phyloP scores from a whole-genome alignment of 1,140 invertebrate species.

The Brachionus plicatilis region DNA sequence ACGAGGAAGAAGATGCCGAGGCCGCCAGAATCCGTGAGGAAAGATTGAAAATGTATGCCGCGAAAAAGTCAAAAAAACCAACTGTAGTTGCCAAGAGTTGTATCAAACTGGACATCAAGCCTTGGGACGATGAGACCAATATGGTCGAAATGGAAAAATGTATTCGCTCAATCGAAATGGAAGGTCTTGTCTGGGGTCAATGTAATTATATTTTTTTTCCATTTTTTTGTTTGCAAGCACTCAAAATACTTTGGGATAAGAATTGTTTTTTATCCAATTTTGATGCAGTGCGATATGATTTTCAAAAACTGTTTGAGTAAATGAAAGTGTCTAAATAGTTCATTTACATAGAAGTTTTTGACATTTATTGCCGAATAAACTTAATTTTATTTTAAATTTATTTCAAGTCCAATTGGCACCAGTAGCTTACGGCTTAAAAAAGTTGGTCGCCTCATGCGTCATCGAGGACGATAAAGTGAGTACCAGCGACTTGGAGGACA shows the following conservation, averaged over 20 bases:
- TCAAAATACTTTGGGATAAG: neutral
- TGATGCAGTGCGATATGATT: conserved; percentile 15
- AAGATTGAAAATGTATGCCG: conserved; percentile 1
- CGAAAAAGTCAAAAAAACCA: conserved; percentile 15
- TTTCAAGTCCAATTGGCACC: conserved; percentile 63
- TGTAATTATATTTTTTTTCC: conserved; percentile 56
- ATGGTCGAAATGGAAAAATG: conserved; percentile 74
- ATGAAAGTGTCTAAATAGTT: neutral
- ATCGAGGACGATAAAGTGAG: conserved; percentile 77
- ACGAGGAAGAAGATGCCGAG: conserved; percentile 40
- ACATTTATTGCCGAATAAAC: neutral
- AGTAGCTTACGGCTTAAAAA: conserved; percentile 87
- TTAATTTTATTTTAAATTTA: conserved; percentile 3
- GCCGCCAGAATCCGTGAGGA: neutral
- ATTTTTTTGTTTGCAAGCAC: neutral
- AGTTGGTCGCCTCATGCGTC: conserved; percentile 84
- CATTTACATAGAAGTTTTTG: conserved; percentile 16
- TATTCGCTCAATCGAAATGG: conserved; percentile 72
- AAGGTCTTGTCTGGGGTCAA: conserved; percentile 86
- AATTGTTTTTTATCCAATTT: neutral
- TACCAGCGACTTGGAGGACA: conserved; percentile 76
- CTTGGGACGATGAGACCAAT: conserved; percentile 95
- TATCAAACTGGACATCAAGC: conserved; percentile 88
- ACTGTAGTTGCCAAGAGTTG: conserved; percentile 72
- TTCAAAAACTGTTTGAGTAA: neutral